phyloP scores from a whole-genome alignment of 2,888 invertebrate genomes.

The Drosophila mettleri region DNA sequence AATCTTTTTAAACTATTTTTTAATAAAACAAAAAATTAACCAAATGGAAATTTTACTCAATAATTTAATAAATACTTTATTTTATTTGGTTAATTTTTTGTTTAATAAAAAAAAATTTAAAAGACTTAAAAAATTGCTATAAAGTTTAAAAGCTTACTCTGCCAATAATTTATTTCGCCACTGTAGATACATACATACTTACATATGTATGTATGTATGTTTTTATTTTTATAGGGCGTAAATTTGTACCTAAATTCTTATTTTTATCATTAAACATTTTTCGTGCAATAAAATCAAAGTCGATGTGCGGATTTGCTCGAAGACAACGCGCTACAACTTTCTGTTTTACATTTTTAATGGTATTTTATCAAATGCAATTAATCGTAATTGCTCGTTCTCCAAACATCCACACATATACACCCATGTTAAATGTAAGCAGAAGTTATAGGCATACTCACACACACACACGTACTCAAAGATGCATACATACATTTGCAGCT shows the following conservation, averaged over 20 bases:
- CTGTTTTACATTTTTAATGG: slow-evolving; percentile 62
- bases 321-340: slow-evolving; percentile 42
- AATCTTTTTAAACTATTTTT: no score
- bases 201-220: no score
- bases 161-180: no score
- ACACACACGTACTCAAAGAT: slow-evolving; percentile 3
- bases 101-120: no score
- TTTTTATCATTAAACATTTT: neutral
- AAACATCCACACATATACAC: slow-evolving; percentile 15
- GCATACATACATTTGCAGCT: slow-evolving; percentile 14
- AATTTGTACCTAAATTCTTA: neutral
- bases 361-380: slow-evolving; percentile 74
- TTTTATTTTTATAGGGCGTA: no score
- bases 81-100: no score
- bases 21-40: no score
- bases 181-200: neutral
- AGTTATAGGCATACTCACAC: slow-evolving; percentile 20
- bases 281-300: neutral
- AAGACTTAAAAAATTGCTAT: no score
- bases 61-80: no score
- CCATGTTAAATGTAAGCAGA: slow-evolving; percentile 38
- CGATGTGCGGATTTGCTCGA: neutral
- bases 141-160: no score
- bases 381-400: slow-evolving; percentile 72
- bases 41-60: no score